Evolutionary conservation across 2,113 vertebrate species (phyloP).

Genomic region (Myanophis thanlyinensis): DNA sequence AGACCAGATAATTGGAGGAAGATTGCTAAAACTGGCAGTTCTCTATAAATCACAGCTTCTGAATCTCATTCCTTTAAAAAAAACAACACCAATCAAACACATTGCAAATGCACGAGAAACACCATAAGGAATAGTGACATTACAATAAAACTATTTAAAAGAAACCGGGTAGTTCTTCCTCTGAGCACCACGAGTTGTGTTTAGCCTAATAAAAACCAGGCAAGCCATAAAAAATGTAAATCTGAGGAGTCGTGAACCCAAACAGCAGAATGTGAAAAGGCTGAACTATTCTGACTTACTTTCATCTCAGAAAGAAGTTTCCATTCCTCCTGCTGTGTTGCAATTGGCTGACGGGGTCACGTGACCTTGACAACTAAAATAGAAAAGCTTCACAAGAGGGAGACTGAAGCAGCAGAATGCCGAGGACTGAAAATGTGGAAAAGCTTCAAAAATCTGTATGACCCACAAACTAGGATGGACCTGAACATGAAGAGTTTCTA

Average conservation of each 20-base stretch:
- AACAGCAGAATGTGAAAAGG: conserved; percentile 51
- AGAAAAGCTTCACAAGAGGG: conserved; percentile 61
- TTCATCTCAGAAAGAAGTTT: conserved; percentile 66
- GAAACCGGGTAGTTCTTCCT: conserved; percentile 28
- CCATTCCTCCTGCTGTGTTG: conserved; percentile 55
- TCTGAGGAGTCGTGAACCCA: not conserved
- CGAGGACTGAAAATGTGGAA: conserved; percentile 29
- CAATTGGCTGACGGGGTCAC: conserved; percentile 56
- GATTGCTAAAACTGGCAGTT: conserved; percentile 1
- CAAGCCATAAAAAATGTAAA: conserved; percentile 17
- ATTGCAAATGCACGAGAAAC: conserved; percentile 20
- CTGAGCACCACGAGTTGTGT: not conserved
- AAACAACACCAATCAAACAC: not conserved
- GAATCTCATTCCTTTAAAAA: conserved; percentile 11
- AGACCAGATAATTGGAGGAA: not conserved
- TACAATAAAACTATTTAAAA: conserved; percentile 11
- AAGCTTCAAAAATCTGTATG: not conserved
- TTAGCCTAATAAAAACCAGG: conserved; percentile 21
- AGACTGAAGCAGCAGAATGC: conserved; percentile 53
- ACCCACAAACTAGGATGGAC: not conserved
- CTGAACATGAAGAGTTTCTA: not conserved
- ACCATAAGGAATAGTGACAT: conserved; percentile 23
- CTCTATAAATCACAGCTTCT: conserved; percentile 9
- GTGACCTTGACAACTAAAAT: conserved; percentile 62
- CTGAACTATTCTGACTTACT: conserved; percentile 65